These are phyloP conservation scores for Gambusia holbrooki DNA, from an alignment of 2,113 vertebrate species.

Conservation along the genomic window DNA sequence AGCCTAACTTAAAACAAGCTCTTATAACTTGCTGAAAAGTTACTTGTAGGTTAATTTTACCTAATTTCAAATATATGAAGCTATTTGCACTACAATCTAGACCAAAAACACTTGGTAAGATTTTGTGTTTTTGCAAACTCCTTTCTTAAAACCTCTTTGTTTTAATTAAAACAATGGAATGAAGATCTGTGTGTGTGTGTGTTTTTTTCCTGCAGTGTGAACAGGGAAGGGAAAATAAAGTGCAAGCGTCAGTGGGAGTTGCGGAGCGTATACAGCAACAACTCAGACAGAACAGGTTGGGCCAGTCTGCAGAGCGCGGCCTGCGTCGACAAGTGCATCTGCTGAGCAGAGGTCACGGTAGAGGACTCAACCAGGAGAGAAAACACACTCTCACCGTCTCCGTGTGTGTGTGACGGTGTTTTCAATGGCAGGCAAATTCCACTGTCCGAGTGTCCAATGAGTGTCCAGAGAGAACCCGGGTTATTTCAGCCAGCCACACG, in stretches of 20 bases:
- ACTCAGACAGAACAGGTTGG: constrained; percentile 66
- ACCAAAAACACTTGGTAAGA: too few species aligned
- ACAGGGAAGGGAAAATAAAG: constrained; percentile 19
- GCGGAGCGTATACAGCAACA: constrained; percentile 17
- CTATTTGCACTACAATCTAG: too few species aligned
- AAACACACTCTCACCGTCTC: constrained; percentile 50
- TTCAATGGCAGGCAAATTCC: constrained; percentile 55
- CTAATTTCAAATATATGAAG: too few species aligned
- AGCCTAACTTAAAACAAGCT: too few species aligned
- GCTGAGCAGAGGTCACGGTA: constrained; percentile 64
- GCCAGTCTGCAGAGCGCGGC: constrained; percentile 57
- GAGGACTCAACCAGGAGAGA: constrained; percentile 64
- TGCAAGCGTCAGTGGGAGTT: constrained; percentile 39
- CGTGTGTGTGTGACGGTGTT: constrained; percentile 25
- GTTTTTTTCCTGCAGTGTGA: constrained; percentile 10
- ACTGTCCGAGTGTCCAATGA: constrained; percentile 42
- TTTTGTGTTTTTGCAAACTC: too few species aligned
- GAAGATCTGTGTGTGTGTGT: background rate
- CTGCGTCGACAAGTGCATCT: constrained; percentile 41
- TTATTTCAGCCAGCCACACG: constrained; percentile 62
- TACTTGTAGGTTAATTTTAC: too few species aligned
- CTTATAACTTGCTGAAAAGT: too few species aligned
- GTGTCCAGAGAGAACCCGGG: constrained; percentile 52
- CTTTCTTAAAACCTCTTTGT: background rate
- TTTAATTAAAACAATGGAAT: background rate